A percentile compares a stretch with the other conserved stretches of the same genome.
Conservation (phyloP, 2,888 invertebrate species). For the Tanytarsus gracilentus region DNA sequence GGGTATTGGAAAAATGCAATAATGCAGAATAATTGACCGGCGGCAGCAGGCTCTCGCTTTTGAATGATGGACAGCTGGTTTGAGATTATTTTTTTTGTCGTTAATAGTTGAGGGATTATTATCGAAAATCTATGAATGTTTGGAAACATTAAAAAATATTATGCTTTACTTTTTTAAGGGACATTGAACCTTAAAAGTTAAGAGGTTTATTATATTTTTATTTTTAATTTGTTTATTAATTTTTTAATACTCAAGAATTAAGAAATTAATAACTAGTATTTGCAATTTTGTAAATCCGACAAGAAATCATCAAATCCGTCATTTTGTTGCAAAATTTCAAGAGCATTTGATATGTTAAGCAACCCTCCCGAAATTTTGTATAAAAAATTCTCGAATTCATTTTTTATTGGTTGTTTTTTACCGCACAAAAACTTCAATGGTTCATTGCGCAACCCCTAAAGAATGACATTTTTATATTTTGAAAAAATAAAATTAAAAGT, state of each 20-base stretch:
- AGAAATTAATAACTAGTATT: too few relatives aligned
- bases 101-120: slow-evolving; percentile 6
- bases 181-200: too few relatives aligned
- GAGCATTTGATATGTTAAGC: not conserved
- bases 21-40: slow-evolving; percentile 28
- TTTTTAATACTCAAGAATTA: too few relatives aligned
- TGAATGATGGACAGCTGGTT: slow-evolving; percentile 7
- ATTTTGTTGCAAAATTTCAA: slow-evolving; percentile 24
- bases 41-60: not conserved
- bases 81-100: slow-evolving; percentile 14
- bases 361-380: slow-evolving; percentile 1
- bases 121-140: not conserved
- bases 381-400: slow-evolving; percentile 1
- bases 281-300: too few relatives aligned
- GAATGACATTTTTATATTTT: not conserved
- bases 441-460: not conserved
- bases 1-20: slow-evolving; percentile 18
- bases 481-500: too few relatives aligned
- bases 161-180: not conserved
- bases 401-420: slow-evolving; percentile 23
- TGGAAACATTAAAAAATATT: not conserved
- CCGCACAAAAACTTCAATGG: too few relatives aligned
- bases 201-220: too few relatives aligned
- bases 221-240: too few relatives aligned
- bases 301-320: too few relatives aligned